Conservation (phyloP, 2,888 invertebrate genomes). For the Volucella bombylans region DNA sequence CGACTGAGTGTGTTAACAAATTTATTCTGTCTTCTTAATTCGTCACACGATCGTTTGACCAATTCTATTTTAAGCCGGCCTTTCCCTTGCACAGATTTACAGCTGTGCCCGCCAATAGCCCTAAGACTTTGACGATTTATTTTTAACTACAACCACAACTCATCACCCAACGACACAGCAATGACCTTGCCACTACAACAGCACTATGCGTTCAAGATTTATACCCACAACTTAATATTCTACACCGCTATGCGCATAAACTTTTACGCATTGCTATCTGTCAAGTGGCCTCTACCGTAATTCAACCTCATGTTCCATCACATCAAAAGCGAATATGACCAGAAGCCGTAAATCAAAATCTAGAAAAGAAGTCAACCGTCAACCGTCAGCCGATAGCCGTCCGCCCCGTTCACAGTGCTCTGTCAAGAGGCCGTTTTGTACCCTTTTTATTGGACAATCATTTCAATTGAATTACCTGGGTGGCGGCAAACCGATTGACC, state of each 20-base stretch:
- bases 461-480: constrained; percentile 48
- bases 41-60: too few species aligned
- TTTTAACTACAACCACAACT: constrained; percentile 1
- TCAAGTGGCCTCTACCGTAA: constrained; percentile 25
- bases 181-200: constrained; percentile 59
- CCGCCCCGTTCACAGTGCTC: constrained; percentile 22
- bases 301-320: constrained; percentile 44
- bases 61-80: too few species aligned
- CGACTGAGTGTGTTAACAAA: not conserved
- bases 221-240: constrained; percentile 53
- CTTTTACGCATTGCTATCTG: constrained; percentile 42
- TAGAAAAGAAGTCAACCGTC: constrained; percentile 10
- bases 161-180: constrained; percentile 39
- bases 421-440: constrained; percentile 46
- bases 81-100: too few species aligned
- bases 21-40: not conserved
- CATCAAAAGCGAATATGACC: constrained; percentile 44
- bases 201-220: constrained; percentile 36
- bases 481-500: constrained; percentile 23
- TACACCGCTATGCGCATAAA: constrained; percentile 43
- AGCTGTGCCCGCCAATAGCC: not conserved
- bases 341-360: constrained; percentile 55
- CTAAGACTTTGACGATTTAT: not conserved
- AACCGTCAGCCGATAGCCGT: too few species aligned
- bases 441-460: constrained; percentile 48